Conservation (phyloP, 2,888 invertebrate species). For the Allacma fusca region DNA sequence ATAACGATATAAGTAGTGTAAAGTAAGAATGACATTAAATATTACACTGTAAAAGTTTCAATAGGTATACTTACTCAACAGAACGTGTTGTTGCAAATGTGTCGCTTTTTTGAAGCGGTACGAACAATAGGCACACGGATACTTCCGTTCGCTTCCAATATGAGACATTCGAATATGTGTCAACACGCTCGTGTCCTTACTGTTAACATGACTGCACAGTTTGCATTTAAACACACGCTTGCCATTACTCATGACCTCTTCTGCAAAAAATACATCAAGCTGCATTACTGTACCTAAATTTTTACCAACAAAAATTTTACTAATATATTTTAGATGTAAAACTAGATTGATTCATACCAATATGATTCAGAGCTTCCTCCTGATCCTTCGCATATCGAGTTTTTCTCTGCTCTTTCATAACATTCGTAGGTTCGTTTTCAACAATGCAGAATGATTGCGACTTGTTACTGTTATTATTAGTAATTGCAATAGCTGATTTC, state of each 20-base stretch:
- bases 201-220: neutral
- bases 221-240: neutral
- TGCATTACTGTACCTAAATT: no score
- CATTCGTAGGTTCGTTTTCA: neutral
- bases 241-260: neutral
- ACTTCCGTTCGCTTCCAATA: neutral
- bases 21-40: no score
- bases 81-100: neutral
- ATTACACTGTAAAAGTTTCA: no score
- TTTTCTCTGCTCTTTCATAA: neutral
- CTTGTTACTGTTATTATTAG: neutral
- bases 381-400: neutral
- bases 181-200: neutral
- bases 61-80: neutral
- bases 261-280: no score
- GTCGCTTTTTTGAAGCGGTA: neutral
- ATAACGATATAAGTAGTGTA: no score
- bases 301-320: no score
- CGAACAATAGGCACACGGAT: neutral
- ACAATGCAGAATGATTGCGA: neutral
- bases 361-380: conserved; percentile 16
- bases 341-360: no score
- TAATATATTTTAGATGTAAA: no score
- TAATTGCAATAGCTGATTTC: neutral
- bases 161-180: conserved; percentile 16